Evolutionary conservation across 2,888 invertebrate species (phyloP).

Genomic region (Aleiodes leptofemur): DNA sequence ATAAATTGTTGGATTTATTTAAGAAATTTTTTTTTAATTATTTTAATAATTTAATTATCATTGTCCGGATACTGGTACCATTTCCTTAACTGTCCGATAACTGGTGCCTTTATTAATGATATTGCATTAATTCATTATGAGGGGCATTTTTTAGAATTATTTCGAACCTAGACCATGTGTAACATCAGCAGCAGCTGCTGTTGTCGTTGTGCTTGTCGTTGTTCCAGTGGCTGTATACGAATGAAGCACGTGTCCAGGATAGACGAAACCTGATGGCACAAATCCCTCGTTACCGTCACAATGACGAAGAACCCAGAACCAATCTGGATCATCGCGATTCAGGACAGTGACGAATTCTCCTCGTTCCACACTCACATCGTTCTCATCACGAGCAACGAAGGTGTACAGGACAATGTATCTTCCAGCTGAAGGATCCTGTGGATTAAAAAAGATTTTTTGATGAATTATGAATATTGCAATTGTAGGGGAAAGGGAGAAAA

Average conservation of each 20-base stretch:
- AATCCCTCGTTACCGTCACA: constrained; percentile 96
- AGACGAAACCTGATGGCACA: constrained; percentile 95
- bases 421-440: constrained; percentile 87
- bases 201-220: constrained; percentile 67
- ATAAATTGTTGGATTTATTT: too few species aligned
- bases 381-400: constrained; percentile 94
- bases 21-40: too few species aligned
- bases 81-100: too few species aligned
- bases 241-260: constrained; percentile 81
- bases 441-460: constrained; percentile 20
- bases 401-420: constrained; percentile 95
- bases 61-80: too few species aligned
- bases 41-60: too few species aligned
- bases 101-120: too few species aligned
- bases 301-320: constrained; percentile 94
- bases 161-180: constrained; percentile 67
- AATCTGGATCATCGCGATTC: constrained; percentile 95
- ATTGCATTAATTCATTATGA: constrained; percentile 5
- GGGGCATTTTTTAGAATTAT: constrained; percentile 6
- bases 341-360: constrained; percentile 97
- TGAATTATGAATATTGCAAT: too few species aligned
- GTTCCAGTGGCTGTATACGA: constrained; percentile 71
- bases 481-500: too few species aligned
- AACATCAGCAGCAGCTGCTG: constrained; percentile 65
- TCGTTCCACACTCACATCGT: constrained; percentile 94